These are phyloP conservation scores for Enteromius paludinosus DNA, from an alignment of 2,797 vertebrate species.

Conservation along the genomic window DNA sequence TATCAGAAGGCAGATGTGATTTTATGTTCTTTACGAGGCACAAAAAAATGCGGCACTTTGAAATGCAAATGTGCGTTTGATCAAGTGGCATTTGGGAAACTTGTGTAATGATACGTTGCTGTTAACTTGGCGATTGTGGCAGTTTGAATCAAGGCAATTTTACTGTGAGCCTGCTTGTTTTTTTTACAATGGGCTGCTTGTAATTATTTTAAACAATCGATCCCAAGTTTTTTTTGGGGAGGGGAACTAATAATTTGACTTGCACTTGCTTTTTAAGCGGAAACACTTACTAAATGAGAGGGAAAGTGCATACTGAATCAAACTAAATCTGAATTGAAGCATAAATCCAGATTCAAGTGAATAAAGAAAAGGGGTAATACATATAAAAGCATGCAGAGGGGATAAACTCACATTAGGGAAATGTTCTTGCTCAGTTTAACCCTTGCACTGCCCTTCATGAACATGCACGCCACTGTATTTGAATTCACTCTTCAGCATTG, in stretches of 20 bases:
- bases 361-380: no score
- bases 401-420: background rate
- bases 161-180: slow-evolving; percentile 27
- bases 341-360: background rate
- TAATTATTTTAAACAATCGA: slow-evolving; percentile 38
- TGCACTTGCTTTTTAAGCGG: background rate
- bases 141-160: slow-evolving; percentile 30
- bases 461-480: slow-evolving; percentile 52
- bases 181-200: slow-evolving; percentile 41
- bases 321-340: background rate
- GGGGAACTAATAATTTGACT: slow-evolving; percentile 5
- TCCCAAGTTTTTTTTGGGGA: background rate
- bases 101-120: slow-evolving; percentile 61
- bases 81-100: slow-evolving; percentile 72
- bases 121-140: slow-evolving; percentile 54
- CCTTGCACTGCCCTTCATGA: background rate
- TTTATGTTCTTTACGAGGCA: slow-evolving; percentile 77
- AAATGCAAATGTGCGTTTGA: slow-evolving; percentile 81
- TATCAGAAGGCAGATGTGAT: slow-evolving; percentile 82
- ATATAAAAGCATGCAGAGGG: background rate
- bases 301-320: background rate
- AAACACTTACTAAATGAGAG: background rate
- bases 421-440: background rate
- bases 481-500: slow-evolving; percentile 71
- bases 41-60: slow-evolving; percentile 78